Evolutionary conservation across 2,797 vertebrate species (phyloP).

Genomic region (Thamnophis elegans): DNA sequence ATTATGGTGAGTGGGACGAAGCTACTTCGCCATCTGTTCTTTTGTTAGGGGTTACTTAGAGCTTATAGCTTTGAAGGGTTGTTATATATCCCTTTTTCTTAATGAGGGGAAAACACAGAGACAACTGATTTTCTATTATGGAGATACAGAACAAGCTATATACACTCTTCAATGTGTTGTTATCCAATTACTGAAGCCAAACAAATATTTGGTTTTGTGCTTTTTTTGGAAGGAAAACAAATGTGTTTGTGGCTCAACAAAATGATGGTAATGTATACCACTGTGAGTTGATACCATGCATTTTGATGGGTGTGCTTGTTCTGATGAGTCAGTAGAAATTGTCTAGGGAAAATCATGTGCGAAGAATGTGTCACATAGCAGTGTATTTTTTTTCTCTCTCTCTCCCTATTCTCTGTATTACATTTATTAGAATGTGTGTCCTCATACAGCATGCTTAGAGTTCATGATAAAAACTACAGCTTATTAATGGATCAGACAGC

Average conservation of each 20-base stretch:
- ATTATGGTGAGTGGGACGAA: conserved; percentile 77
- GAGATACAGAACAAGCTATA: conserved; percentile 72
- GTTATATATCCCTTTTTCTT: conserved; percentile 80
- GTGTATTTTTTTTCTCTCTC: neutral
- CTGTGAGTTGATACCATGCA: conserved; percentile 16
- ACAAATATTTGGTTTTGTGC: conserved; percentile 46
- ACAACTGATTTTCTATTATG: conserved; percentile 69
- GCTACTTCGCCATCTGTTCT: conserved; percentile 78
- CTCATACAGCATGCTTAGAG: neutral
- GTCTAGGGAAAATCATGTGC: neutral
- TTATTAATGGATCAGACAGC: neutral
- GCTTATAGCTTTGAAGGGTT: conserved; percentile 81
- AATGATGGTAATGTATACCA: neutral
- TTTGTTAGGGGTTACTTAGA: conserved; percentile 68
- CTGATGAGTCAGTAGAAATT: neutral
- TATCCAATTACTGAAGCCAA: conserved; percentile 61
- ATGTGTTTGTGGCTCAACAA: neutral
- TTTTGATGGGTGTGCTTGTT: neutral
- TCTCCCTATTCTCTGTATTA: neutral
- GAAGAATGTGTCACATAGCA: neutral
- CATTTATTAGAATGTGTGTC: neutral
- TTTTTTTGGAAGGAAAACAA: neutral
- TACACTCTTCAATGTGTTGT: conserved; percentile 59
- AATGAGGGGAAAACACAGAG: conserved; percentile 71
- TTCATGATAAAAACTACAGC: neutral